phyloP scores from a whole-genome alignment of 2,797 vertebrate genomes.

The Rhynchonycteris naso region DNA sequence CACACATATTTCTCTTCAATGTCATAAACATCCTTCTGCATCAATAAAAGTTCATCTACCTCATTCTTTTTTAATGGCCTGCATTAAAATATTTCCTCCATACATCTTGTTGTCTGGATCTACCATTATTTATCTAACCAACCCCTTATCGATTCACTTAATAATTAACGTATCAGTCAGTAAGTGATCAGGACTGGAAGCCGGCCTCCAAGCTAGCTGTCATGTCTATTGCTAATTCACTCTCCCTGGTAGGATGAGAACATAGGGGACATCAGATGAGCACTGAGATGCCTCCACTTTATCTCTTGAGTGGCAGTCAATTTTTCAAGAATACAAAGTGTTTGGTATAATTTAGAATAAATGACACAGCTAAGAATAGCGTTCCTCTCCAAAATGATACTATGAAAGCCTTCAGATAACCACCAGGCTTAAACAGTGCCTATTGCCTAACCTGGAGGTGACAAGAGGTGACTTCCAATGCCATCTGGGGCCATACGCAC shows the following conservation, averaged over 20 bases:
- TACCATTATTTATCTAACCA: neutral
- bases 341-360: neutral
- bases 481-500: neutral
- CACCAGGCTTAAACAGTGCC: neutral
- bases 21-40: neutral
- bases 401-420: neutral
- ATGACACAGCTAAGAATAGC: neutral
- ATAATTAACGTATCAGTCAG: fast-evolving
- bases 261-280: fast-evolving
- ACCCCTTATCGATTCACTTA: fast-evolving
- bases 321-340: neutral
- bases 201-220: neutral
- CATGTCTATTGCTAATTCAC: neutral
- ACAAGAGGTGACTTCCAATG: neutral
- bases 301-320: neutral
- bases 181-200: neutral
- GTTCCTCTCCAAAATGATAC: neutral
- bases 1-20: neutral
- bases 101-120: neutral
- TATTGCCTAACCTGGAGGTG: neutral
- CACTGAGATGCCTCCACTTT: neutral
- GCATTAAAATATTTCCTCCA: neutral
- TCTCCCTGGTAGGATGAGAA: neutral
- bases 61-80: neutral
- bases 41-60: neutral